Base-by-base conservation (phyloP, 37 sponge, comb jelly and placozoan species). In the Geodia barretti region DNA sequence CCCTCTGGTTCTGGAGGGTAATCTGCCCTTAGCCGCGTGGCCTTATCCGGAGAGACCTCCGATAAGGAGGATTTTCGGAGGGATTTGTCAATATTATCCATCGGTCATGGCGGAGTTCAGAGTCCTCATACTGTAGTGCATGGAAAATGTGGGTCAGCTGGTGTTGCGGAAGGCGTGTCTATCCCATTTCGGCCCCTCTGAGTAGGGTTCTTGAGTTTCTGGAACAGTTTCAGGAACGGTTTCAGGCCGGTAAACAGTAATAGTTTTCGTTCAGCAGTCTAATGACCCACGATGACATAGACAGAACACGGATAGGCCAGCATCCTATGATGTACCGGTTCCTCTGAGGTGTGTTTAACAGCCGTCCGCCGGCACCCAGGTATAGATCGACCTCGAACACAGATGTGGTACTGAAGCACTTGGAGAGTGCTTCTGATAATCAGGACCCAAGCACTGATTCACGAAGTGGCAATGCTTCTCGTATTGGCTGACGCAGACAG, bases 181-280 rank as follows among this genome's bases (percentile, higher is more conserved):
- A 82, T 82, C 83, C 81, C 28, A 70, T 80, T 80, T 80, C 81
- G 54, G 70, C 62, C 41, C 74, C 69, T 85, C 33, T 74, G 38
- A 35, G 33, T 14, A 65, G 73, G 17, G 68, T 80, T 3, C 59
- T 80, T 21, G 64, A 80, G 19, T 80, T 70, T 30, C 38, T 80
- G 32, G 79, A 79, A 54, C 68, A 41, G 31, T 69, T 66, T 36
- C 35, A n/a, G 4, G 71, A 80, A 8, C 70, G 68, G 38, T 80
- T 80, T 47, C 38, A 80, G 21, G 36, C 72, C 7, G 77, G 77
- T 36, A 76, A 62, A 31, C 63, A 62, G 25, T 80, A n/a, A n/a
- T n/a, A n/a, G n/a, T n/a, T n/a, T n/a, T n/a, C n/a, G n/a, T n/a
- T n/a, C n/a, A n/a, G n/a, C n/a, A n/a, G n/a, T n/a, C n/a, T n/a